These are phyloP conservation scores for Lytechinus pictus DNA, from an alignment of 35 echinoderm and acorn worm genomes.

Conservation along the genomic window DNA sequence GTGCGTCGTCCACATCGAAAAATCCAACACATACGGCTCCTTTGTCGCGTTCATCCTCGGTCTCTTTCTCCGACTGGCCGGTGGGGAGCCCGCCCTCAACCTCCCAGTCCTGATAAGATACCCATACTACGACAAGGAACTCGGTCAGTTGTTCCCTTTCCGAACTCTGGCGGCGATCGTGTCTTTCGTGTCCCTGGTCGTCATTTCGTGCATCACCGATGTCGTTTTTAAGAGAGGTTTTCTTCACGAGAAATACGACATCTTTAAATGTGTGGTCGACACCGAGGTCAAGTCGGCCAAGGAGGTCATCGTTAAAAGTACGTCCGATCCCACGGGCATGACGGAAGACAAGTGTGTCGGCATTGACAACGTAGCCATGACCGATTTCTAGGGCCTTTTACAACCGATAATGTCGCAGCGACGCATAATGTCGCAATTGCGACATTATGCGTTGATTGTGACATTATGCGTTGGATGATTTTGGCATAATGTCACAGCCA, in stretches of 20 bases:
- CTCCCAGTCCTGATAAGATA: constrained; percentile 69
- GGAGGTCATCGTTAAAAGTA: neutral
- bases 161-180: constrained; percentile 71
- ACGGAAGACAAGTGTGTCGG: neutral
- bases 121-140: constrained; percentile 65
- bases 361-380: neutral
- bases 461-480: too few relatives aligned
- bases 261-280: constrained; percentile 73
- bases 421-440: too few relatives aligned
- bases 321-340: neutral
- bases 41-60: constrained; percentile 72
- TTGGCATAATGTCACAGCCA: too few relatives aligned
- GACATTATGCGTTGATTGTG: too few relatives aligned
- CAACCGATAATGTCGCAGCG: too few relatives aligned
- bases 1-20: constrained; percentile 75
- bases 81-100: constrained; percentile 67
- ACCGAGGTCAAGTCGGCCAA: neutral
- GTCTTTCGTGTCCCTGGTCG: constrained; percentile 69
- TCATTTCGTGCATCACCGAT: constrained; percentile 68
- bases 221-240: constrained; percentile 71
- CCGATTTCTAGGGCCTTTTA: neutral
- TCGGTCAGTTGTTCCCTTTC: constrained; percentile 84
- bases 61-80: constrained; percentile 71
- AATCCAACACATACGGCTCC: constrained; percentile 89
- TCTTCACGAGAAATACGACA: constrained; percentile 61